Evolutionary conservation across 92 coral and sea anemone species (phyloP), one percentile per base, ranked within the genome.

Genomic region (Heliopora coerulea): DNA sequence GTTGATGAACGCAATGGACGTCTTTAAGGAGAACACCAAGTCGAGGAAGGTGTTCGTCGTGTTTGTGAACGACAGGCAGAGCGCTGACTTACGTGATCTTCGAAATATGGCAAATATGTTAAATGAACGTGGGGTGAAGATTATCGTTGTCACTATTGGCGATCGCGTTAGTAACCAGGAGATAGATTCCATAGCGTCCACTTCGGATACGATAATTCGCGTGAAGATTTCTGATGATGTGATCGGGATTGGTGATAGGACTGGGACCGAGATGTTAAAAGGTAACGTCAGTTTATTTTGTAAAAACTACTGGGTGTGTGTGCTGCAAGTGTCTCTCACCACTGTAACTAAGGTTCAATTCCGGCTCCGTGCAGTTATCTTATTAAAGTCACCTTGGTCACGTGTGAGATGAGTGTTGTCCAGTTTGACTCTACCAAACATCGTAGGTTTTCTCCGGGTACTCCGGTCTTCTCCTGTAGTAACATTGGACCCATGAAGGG

Each of bases 81-180:
- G 54, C 27, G 35, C 30, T 19, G 62, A 70, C 15, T 32, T 70
- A 23, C 33, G 7, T 50, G 63, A 30, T 6, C 33, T 70, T 15
- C 30, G 63, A 8, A 52, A 19, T 0, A 15, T 63, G 13, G 77
- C 57, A 7, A 57, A 50, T n/a, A 33, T 29, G 48, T 23, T 91
- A 41, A 84, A 79, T 10, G 83, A 68, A 18, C 23, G 67, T 6
- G 96, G 96, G 2, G 81, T 73, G 19, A 83, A 67, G 52, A 62
- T 79, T 2, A 84, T 75, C 59, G 91, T 89, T 29, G 74, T 91
- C 27, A 73, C 82, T 46, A 87, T 89, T 31, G 88, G 90, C 0
- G 69, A 28, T 18, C 35, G 86, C 15, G 54, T 73, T 7, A 72
- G 80, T 28, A 49, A 41, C 28, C 59, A 56, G 13, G 88, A 78